Evolutionary conservation across 2,113 vertebrate species (phyloP).

Genomic region (Cephalopterus ornatus): DNA sequence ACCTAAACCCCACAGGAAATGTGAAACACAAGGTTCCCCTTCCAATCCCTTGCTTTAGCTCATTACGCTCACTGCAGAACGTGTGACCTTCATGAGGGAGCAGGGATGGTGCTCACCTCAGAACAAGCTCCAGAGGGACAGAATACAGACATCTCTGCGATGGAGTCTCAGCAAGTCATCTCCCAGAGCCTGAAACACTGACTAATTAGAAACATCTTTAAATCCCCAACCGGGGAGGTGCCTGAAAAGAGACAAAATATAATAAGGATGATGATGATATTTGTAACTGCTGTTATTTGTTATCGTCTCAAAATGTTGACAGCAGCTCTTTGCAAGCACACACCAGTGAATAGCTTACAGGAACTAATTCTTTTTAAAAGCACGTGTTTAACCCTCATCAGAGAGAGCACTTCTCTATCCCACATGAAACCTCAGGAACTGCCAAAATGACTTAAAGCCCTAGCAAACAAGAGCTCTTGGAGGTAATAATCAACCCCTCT

Average conservation of each 20-base stretch:
- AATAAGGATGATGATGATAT: not conserved
- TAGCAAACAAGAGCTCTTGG: constrained; percentile 2
- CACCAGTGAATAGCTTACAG: not conserved
- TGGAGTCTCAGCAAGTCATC: not conserved
- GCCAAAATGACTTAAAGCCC: constrained; percentile 29
- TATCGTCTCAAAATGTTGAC: constrained; percentile 29
- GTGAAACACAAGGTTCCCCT: not conserved
- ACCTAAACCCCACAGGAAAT: not conserved
- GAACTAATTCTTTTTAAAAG: constrained; percentile 2
- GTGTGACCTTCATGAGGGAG: not conserved
- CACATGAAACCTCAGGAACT: not conserved
- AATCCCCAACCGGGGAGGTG: not conserved
- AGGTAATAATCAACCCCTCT: constrained; percentile 30
- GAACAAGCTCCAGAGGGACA: not conserved
- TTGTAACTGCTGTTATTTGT: constrained; percentile 30
- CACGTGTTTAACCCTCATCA: constrained; percentile 18
- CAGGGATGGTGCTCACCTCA: not conserved
- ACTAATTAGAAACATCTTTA: constrained; percentile 31
- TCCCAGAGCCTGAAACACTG: not conserved
- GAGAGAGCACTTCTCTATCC: not conserved
- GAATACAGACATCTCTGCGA: not conserved
- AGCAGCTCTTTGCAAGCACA: constrained; percentile 1
- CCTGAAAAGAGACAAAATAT: constrained; percentile 22
- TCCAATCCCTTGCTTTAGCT: not conserved
- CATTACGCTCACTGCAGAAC: accelerated